Conservation (phyloP, 2,113 vertebrate species). For the Seriola quinqueradiata region DNA sequence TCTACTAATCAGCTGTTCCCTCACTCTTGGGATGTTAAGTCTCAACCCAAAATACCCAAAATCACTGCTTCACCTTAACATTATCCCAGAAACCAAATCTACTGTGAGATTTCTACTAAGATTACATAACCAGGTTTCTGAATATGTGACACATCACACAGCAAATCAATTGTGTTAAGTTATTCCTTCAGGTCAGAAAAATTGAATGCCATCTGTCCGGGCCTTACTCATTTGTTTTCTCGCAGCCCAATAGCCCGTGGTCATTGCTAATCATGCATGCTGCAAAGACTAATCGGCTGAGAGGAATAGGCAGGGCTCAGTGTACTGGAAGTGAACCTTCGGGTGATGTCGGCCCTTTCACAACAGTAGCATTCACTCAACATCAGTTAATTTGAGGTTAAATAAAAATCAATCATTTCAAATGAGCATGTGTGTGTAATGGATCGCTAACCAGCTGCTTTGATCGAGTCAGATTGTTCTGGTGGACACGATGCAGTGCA, state of each 20-base stretch:
- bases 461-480: slow-evolving; percentile 21
- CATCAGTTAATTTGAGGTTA: slow-evolving; percentile 25
- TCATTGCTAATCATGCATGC: slow-evolving; percentile 66
- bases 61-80: not conserved
- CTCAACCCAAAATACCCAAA: not conserved
- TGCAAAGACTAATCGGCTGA: slow-evolving; percentile 62
- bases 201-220: slow-evolving; percentile 45
- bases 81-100: slow-evolving; percentile 13
- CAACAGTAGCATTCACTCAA: slow-evolving; percentile 12
- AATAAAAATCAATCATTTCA: slow-evolving; percentile 50
- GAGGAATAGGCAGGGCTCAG: slow-evolving; percentile 28
- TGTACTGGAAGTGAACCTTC: slow-evolving; percentile 53
- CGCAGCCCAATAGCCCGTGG: slow-evolving; percentile 47
- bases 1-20: not conserved
- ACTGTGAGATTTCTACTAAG: not conserved
- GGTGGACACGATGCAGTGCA: not conserved
- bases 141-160: slow-evolving; percentile 22
- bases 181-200: slow-evolving; percentile 53
- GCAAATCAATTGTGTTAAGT: slow-evolving; percentile 49
- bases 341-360: slow-evolving; percentile 45
- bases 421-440: slow-evolving; percentile 2
- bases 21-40: not conserved
- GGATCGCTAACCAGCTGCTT: slow-evolving; percentile 40
- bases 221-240: slow-evolving; percentile 50
- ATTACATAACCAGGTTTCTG: slow-evolving; percentile 16